Base-by-base conservation (phyloP, 2,888 invertebrate genomes). In the Ormyrus labotus region DNA sequence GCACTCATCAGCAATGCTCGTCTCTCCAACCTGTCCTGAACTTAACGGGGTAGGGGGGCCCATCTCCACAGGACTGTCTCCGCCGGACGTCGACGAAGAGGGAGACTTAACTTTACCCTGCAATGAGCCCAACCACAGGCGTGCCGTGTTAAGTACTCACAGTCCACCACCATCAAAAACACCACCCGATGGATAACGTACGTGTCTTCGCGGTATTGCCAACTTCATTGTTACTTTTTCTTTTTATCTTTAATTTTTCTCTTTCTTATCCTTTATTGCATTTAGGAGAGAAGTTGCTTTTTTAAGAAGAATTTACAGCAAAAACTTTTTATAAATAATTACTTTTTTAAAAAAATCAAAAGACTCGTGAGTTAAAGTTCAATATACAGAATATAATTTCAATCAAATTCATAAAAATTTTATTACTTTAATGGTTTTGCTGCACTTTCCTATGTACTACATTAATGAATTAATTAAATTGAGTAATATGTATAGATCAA, bases 101-200 rank as follows among this genome's bases (percentile, higher is more conserved):
- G 91, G 91, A 87, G 91, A 90, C 87, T 90, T 91, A 89, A 90
- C 89, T 89, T 90, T 91, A 90, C 90, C 90, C 91, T 91, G 91
- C 85, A 91, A 91, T 88, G 90, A 90, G 88, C 90, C 90, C 89
- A 90, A 90, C 86, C 81, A 78, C 63, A 81, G 87, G 85, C 87
- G 87, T 87, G 87, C 88, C 87, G 86, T 88, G 89, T 90, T 90
- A 90, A 86, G 87, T 87, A 89, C 88, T 88, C 87, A 88, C 86
- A 86, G 83, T 88, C 89, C 89, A 86, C 86, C 87, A 88, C 76
- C 63, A 80, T 74, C 19, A 71, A 50, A 67, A 64, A 70, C 73
- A 81, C 78, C 78, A 77, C 48, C 75, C 13, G 10, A 34, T 34
- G 34, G 34, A 34, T 34, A 34, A 34, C 34, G 34, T 34, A 34